Conservation (phyloP, 1,140 invertebrate species). For the Mercenaria mercenaria region DNA sequence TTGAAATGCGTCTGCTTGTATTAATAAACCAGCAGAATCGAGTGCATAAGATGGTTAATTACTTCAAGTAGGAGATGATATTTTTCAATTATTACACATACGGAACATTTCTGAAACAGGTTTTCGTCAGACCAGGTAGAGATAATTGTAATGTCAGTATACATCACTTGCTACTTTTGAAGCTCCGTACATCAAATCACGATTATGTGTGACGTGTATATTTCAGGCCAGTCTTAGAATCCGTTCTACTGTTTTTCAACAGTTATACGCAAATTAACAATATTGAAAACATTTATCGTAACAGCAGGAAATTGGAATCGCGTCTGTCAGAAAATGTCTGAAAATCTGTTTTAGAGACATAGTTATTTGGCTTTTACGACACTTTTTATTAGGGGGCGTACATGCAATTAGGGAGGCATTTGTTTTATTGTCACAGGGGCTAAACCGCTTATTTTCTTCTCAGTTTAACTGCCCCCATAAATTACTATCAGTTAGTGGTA, state of each 20-base stretch:
- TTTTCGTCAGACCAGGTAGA: not conserved
- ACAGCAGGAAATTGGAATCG: conserved; percentile 11
- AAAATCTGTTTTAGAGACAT: conserved; percentile 22
- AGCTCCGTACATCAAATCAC: not conserved
- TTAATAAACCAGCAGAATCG: not conserved
- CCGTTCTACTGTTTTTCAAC: not conserved
- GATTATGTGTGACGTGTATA: not conserved
- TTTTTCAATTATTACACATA: conserved; percentile 12
- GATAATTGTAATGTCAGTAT: conserved; percentile 21
- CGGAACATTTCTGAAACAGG: conserved; percentile 2
- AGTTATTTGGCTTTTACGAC: conserved; percentile 31
- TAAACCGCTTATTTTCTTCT: conserved; percentile 36
- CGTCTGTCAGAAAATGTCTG: conserved; percentile 20
- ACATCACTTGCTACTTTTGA: conserved; percentile 32
- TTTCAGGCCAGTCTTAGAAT: not conserved
- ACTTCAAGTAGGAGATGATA: not conserved
- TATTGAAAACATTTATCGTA: conserved; percentile 19
- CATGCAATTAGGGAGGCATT: conserved; percentile 33
- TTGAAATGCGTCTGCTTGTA: not conserved
- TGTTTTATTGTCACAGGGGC: conserved; percentile 42
- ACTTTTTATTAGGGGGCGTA: conserved; percentile 44
- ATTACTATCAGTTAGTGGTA: conserved; percentile 29
- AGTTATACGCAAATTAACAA: conserved; percentile 42
- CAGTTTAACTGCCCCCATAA: conserved; percentile 1
- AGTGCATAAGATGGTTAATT: conserved; percentile 6